Evolutionary conservation across 2,113 vertebrate species (phyloP).

Genomic region (Litocranius walleri): DNA sequence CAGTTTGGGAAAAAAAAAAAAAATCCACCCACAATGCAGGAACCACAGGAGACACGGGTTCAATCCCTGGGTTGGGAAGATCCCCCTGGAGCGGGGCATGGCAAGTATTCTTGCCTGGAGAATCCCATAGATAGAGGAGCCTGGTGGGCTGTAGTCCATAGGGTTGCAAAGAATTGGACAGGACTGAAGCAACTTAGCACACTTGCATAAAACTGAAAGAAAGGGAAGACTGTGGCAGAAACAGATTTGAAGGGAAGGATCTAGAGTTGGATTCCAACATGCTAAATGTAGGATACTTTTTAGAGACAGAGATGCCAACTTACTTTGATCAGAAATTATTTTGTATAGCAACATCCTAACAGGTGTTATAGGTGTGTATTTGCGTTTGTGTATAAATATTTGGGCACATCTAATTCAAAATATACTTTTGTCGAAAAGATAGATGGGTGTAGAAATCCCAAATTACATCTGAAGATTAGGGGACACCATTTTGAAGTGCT

Average conservation of each 20-base stretch:
- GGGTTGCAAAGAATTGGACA: background rate
- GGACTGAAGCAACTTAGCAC: background rate
- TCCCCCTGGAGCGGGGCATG: background rate
- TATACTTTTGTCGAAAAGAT: slow-evolving; percentile 12
- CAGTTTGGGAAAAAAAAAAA: background rate
- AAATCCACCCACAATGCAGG: background rate
- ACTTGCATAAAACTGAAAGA: background rate
- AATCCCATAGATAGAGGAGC: background rate
- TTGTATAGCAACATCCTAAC: background rate
- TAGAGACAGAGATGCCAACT: background rate
- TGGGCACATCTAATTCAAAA: background rate
- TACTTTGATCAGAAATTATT: background rate
- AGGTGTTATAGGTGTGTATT: background rate
- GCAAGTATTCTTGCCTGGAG: background rate
- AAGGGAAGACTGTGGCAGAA: background rate
- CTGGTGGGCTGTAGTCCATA: background rate
- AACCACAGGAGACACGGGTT: background rate
- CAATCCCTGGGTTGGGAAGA: background rate
- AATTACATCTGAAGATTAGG: background rate
- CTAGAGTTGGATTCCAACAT: background rate
- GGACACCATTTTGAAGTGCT: background rate
- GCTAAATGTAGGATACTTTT: background rate
- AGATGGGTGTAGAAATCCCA: background rate
- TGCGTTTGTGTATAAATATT: background rate
- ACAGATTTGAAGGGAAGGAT: background rate